Base-by-base conservation (phyloP, 2,888 invertebrate species). In the Matsumyia berberina region DNA sequence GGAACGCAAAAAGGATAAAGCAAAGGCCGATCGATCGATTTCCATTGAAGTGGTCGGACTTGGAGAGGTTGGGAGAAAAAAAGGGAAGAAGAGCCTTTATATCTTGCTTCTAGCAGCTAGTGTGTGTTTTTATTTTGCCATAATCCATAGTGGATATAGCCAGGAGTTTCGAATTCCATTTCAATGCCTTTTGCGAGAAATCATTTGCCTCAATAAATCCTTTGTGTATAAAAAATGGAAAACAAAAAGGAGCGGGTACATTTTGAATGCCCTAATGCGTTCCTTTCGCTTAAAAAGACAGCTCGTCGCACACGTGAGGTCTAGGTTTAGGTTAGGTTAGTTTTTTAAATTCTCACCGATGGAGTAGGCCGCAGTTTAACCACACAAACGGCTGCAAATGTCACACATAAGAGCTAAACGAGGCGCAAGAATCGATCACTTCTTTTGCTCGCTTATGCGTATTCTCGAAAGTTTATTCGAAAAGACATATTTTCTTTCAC, bases 161-260 rank as follows among this genome's bases (percentile, higher is more conserved):
- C 46, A 9, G n/a, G 46, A 49, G 9, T 49, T 49, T 19, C 11
- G 15, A 46, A 46, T 70, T 70, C 37, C 46, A 37, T 37, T 37
- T 49, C 33, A 69, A 44, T 69, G 55, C 33, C 42, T 44, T 35
- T 44, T 57, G 42, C 33, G 42, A 19, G 19, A 44, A 46, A 69
- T 69, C 44, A 69, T 69, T 69, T 69, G 69, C 69, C 46, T 70
- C 37, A 70, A 33, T 33, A 64, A 64, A 24, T 49, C 46, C 62
- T 33, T 46, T 46, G 62, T 49, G 17, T 11, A 8, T 12, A 19
- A 9, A 19, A 15, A 15, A 17, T n/a, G 11, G 3, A 37, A 5
- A 15, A 8, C 6, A 17, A 15, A 37, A 29, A 5, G 29, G 31
- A 15, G 12, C 11, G 35, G 0, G 17, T 15, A 29, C n/a, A 11